Conservation (phyloP, 2,113 vertebrate genomes). For the Ceyx cyanopectus region DNA sequence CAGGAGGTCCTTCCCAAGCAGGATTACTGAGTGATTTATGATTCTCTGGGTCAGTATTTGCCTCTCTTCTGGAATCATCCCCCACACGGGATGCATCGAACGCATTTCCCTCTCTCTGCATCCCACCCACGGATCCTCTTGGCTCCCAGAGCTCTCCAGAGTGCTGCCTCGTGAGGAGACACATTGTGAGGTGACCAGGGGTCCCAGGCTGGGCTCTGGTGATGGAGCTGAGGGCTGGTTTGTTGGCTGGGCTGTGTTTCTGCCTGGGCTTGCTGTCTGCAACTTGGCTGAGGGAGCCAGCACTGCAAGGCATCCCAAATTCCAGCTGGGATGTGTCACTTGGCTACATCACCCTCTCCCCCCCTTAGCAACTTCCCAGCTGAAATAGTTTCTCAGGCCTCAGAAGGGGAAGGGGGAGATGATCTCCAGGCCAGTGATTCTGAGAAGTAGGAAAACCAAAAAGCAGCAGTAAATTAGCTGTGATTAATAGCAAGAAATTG, state of each 20-base stretch:
- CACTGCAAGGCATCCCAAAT: conserved; percentile 47
- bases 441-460: conserved; percentile 10
- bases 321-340: conserved; percentile 64
- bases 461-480: conserved; percentile 39
- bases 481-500: conserved; percentile 37
- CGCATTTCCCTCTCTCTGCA: too few relatives aligned
- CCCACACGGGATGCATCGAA: too few relatives aligned
- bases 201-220: background rate
- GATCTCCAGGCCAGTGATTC: background rate
- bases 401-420: conserved; percentile 21
- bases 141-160: background rate
- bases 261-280: conserved; percentile 10
- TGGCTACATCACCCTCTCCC: conserved; percentile 29
- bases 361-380: conserved; percentile 18
- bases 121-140: background rate
- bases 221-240: conserved; percentile 15
- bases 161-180: background rate
- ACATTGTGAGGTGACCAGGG: background rate
- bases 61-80: background rate
- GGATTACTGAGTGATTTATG: too few relatives aligned
- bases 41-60: background rate
- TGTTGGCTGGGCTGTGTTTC: conserved; percentile 14
- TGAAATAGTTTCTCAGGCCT: conserved; percentile 58
- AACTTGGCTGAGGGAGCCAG: conserved; percentile 25
- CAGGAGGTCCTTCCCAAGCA: too few relatives aligned